Conservation (phyloP, 2,888 invertebrate genomes). For the Norana najaformis region DNA sequence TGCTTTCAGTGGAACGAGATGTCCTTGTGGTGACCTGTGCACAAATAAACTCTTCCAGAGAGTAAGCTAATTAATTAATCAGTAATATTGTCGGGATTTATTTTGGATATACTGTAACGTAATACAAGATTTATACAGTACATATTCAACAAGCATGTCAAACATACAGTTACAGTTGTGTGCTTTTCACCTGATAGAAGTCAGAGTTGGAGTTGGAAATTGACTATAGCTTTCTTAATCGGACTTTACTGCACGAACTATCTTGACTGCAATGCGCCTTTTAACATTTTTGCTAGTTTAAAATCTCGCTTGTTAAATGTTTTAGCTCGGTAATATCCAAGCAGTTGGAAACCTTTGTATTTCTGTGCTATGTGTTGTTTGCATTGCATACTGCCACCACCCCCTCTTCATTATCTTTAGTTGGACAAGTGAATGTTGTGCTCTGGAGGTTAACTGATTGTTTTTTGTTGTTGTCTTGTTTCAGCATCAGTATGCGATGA, state of each 20-base stretch:
- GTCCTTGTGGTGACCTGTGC: slow-evolving; percentile 85
- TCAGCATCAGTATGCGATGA: slow-evolving; percentile 75
- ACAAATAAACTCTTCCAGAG: slow-evolving; percentile 92
- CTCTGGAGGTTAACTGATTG: background rate
- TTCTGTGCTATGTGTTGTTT: background rate
- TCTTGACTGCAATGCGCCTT: background rate
- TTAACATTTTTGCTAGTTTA: background rate
- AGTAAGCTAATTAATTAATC: slow-evolving; percentile 49
- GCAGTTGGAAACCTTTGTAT: background rate
- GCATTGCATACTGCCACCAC: background rate
- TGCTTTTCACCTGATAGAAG: too few relatives aligned
- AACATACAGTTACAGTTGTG: background rate
- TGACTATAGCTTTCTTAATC: background rate
- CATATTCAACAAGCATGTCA: background rate
- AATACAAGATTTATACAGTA: background rate
- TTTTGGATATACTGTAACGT: background rate
- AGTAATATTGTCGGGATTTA: background rate
- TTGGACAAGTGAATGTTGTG: background rate
- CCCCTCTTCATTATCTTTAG: background rate
- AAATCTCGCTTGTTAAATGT: background rate
- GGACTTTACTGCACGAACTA: background rate
- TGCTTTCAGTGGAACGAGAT: slow-evolving; percentile 79
- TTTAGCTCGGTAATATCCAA: background rate
- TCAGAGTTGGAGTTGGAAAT: background rate
- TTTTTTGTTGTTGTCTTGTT: background rate